Evolutionary conservation across 2,797 vertebrate species (phyloP), one percentile per base, ranked within the genome.

Genomic region (Acropternis orthonyx): DNA sequence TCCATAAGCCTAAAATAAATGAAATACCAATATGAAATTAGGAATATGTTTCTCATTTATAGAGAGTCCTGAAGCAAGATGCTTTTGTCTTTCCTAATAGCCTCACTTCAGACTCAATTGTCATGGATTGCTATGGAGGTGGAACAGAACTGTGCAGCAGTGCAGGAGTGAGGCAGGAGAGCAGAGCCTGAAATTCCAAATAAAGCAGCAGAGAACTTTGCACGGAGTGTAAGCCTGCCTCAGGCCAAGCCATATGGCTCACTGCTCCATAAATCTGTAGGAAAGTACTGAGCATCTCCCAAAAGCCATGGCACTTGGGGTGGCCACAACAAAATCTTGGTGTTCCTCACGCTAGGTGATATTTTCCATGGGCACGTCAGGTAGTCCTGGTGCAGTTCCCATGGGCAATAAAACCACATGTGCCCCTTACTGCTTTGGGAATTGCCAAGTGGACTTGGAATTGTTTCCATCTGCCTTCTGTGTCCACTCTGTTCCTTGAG

Each of bases 31-130:
- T 92, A 74, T 83, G 95, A 97, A 94, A 93, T 95, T 96, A 95
- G 69, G 81, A 84, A 65, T 90, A 81, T 67, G 54, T 82, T 96
- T 96, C 96, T 94, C 67, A 92, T 97, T 96, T 95, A 74, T 48
- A 71, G 55, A 27, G 68, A 87, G 80, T 95, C 96, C 61, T 94
- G 94, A 91, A 95, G 90, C 75, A 93, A 91, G 80, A 83, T 92
- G 41, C 46, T 66, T 96, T 93, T 91, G 74, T 92, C 88, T 95
- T 85, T 78, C 49, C 85, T 96, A 97, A 96, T 95, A 87, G 74
- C 59, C 52, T 92, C 81, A n/a, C 54, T 91, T 96, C 86, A 93
- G 78, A 66, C 81, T 97, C 88, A 85, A 30, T 92, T 95, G 88
- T 93, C 96, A 89, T 0, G 78, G 92, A 84, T 92, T 39, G 9